These are phyloP conservation scores for Eristalinus sepulchralis DNA, from an alignment of 2,888 invertebrate genomes.

Conservation along the genomic window DNA sequence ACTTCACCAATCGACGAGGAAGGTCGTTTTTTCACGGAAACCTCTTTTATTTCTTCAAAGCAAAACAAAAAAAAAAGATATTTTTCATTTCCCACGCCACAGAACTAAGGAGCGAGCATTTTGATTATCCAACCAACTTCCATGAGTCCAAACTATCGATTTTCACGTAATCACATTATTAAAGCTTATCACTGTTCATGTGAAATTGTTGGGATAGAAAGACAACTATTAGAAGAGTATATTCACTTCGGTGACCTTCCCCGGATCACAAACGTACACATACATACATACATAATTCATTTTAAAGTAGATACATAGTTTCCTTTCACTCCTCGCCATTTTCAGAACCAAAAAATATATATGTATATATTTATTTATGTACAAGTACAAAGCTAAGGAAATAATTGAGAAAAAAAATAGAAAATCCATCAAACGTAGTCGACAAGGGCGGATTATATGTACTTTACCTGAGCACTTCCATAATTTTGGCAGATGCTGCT, in stretches of 20 bases:
- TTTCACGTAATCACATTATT: slow-evolving; percentile 33
- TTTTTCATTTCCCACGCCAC: neutral
- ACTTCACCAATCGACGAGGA: slow-evolving; percentile 20
- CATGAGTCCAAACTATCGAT: slow-evolving; percentile 43
- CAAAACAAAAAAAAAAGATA: neutral
- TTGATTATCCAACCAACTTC: slow-evolving; percentile 38
- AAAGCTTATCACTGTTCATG: neutral
- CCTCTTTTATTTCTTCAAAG: neutral
- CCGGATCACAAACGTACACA: slow-evolving; percentile 8
- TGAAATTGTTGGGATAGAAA: slow-evolving; percentile 2
- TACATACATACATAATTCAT: neutral
- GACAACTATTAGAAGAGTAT: neutral
- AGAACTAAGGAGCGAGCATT: neutral
- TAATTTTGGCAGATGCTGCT: slow-evolving; percentile 68
- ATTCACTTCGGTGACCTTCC: slow-evolving; percentile 50
- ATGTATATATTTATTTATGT: too few relatives aligned
- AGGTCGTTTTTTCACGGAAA: slow-evolving; percentile 7
- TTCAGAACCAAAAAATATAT: neutral
- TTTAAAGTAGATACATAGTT: slow-evolving; percentile 8
- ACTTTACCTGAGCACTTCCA: slow-evolving; percentile 74
- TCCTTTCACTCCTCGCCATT: slow-evolving; percentile 1
- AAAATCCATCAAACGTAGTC: neutral
- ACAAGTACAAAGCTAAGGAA: neutral
- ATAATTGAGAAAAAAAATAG: neutral
- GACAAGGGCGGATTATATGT: neutral